Base-by-base conservation (phyloP, 2,113 vertebrate species). In the Carollia perspicillata region DNA sequence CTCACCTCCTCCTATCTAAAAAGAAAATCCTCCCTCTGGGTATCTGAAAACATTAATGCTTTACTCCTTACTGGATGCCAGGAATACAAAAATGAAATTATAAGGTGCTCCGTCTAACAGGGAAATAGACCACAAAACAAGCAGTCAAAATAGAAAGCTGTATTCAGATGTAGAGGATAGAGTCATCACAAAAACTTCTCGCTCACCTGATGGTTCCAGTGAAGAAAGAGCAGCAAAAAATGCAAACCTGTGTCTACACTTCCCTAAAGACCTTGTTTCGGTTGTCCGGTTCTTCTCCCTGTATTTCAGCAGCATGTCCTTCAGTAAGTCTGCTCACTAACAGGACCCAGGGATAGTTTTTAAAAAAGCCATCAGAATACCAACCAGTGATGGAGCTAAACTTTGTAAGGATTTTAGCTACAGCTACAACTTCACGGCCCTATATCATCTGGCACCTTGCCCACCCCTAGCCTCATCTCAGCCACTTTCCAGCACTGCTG, bases 1-100 rank as follows among this genome's bases (percentile, higher is more conserved):
- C 47, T 90, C 23, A 84, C 44, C 49, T 83, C 55, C 83, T 91
- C 66, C 20, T 95, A 66, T 75, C 55, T 92, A 63, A 84, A 90
- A 89, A 68, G 51, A 89, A 84, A 84, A 93, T 5, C 22, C 13
- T 68, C 33, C 51, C 60, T 65, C 37, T 79, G 11, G 28, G 20
- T 13, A 44, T 53, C 81, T 63, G 69, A 30, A 79, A 84, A 77
- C 37, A 81, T 44, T 18, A 75, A n/a, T 71, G 35, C 22, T 40
- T 93, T 77, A 58, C 12, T 85, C 53, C n/a, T 79, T 84, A 23
- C 65, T 60, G 35, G 92, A 30, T 60, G 13, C 8, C 42, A 89
- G 65, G 58, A 84, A 86, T 20, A 91, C 53, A 89, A 58, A 84
- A 35, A 78, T 65, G 11, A 30, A 87, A 77, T n/a, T 22, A 60